Conservation (phyloP, 2,797 vertebrate genomes). For the Tadarida brasiliensis region DNA sequence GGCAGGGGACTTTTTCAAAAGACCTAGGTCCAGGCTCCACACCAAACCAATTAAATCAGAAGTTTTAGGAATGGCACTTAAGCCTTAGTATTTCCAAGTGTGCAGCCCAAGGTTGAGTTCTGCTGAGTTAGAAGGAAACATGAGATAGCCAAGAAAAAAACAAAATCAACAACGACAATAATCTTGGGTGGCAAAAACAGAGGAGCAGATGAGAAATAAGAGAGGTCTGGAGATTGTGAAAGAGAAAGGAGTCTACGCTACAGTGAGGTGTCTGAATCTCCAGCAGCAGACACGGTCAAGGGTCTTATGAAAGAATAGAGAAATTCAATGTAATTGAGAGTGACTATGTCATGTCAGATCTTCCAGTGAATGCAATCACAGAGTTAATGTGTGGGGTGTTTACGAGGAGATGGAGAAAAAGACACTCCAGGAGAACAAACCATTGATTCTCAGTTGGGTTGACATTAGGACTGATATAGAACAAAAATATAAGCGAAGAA, state of each 20-base stretch:
- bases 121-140: neutral
- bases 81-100: neutral
- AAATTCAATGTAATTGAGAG: neutral
- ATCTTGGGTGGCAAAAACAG: neutral
- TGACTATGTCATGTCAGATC: neutral
- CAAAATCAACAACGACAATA: neutral
- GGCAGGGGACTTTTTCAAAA: neutral
- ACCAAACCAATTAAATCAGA: neutral
- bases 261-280: neutral
- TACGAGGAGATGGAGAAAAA: neutral
- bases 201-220: conserved; percentile 23
- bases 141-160: neutral
- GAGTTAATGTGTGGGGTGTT: neutral
- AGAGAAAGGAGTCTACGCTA: neutral
- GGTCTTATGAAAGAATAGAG: neutral
- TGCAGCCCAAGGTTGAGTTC: neutral
- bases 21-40: neutral
- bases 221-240: neutral
- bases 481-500: neutral
- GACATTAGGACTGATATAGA: neutral
- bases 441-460: neutral
- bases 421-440: neutral
- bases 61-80: neutral
- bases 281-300: neutral
- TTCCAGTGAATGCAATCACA: neutral